phyloP scores from a whole-genome alignment of 2,797 vertebrate species.

The Eulemur mongoz region DNA sequence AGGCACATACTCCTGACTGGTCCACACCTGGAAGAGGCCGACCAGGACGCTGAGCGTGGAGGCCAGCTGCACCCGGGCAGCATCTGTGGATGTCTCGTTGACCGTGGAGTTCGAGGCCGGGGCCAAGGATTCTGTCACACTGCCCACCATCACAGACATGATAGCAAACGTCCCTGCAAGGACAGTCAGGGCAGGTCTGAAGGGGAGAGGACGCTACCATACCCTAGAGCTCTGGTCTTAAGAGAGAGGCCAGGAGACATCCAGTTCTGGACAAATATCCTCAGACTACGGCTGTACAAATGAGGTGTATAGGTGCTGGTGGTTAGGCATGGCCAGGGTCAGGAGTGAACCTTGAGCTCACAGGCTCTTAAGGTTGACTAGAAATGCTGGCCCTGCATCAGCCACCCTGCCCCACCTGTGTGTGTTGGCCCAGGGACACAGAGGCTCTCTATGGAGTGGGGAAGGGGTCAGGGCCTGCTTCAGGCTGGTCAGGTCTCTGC shows the following conservation, averaged over 20 bases:
- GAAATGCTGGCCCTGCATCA: not conserved
- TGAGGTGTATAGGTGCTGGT: too few species aligned
- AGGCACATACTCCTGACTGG: too few species aligned
- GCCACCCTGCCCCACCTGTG: too few species aligned
- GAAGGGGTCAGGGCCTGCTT: not conserved
- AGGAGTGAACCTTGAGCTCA: not conserved
- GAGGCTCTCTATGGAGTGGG: not conserved
- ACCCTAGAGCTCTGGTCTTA: not conserved
- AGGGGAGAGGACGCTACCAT: not conserved
- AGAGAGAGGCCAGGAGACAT: not conserved
- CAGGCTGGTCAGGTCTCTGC: not conserved
- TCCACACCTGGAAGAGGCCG: constrained; percentile 94
- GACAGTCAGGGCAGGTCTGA: not conserved
- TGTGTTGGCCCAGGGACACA: not conserved
- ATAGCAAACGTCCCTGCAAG: constrained; percentile 94
- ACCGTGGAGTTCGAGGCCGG: constrained; percentile 87
- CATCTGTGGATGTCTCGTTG: constrained; percentile 84
- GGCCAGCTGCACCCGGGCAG: constrained; percentile 91
- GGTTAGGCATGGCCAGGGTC: not conserved
- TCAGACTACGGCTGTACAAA: not conserved
- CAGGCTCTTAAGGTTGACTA: not conserved
- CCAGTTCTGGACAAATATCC: not conserved
- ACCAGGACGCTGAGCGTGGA: constrained; percentile 92
- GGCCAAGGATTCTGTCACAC: constrained; percentile 91
- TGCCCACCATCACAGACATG: constrained; percentile 98